Evolutionary conservation across 2,113 vertebrate genomes (phyloP), one percentile per base, ranked within the genome.

Genomic region (Pterophyllum scalare): DNA sequence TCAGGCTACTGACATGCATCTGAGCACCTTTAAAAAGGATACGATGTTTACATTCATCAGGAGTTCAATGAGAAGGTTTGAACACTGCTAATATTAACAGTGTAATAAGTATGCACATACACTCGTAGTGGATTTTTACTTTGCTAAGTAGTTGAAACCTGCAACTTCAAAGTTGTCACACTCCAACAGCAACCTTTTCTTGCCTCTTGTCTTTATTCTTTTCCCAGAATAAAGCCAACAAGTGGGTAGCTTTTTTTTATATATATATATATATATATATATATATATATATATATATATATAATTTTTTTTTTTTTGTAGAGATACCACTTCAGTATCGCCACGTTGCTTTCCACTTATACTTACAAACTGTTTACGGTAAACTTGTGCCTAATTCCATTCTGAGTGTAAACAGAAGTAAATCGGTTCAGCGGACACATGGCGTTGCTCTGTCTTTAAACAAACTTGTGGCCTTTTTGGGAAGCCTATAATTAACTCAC

Each of bases 371-470:
- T 90, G 95, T 96, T 97, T 94, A 94, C 94, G 89, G 94, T 94
- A 83, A 95, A 97, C 94, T 95, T 92, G 95, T 91, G 95, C 96
- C 96, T 97, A 94, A 96, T 95, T 96, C 95, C 91, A 91, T 91
- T 43, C 46, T 72, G 26, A 72, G 59, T 82, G 77, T 82, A 79
- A 89, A 87, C 81, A 82, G 84, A 89, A 60, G 49, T 83, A 90
- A 90, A 89, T 61, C 67, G 79, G 80, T 87, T 85, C 40, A 52
- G 82, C 35, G 17, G 86, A 86, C 80, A 78, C 59, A 61, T 33
- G 38, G 79, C 59, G 81, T 93, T 88, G 80, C 88, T 87, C 77
- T 79, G 89, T 89, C 89, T 90, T 94, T 84, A 87, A 91, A 91
- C 83, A 81, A 89, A 91, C 90, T 72, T 46, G 94, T 94, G 92